Evolutionary conservation across 2,113 vertebrate genomes (phyloP), one percentile per base, ranked within the genome.

Genomic region (Gambusia holbrooki): DNA sequence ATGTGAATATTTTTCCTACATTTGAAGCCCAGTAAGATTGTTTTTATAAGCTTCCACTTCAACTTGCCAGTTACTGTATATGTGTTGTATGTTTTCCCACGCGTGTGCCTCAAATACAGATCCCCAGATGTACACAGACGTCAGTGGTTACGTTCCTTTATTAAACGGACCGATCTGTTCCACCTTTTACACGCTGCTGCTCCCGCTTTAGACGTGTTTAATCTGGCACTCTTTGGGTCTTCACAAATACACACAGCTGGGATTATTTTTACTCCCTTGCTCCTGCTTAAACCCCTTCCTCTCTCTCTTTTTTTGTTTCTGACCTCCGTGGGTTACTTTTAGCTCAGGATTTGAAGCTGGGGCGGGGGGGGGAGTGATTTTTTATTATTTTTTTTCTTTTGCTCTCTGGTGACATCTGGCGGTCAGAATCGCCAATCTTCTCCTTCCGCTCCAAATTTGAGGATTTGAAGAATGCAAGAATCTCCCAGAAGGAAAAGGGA

Each of bases 1-100:
- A 73, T 92, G 91, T 92, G 90, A 76, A 91, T 91, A 89, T 84
- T 67, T 71, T 71, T 33, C 80, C 48, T 73, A 62, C 66, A 45
- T 30, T 76, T 82, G 69, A 75, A 45, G 42, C 13, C 15, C 42
- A 72, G 30, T 79, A 51, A 85, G 68, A 84, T 83, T 83, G 83
- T 66, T 82, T 84, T 64, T 79, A 83, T 62, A 65, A 79, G 78
- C 79, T 74, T 79, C 85, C 84, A 90, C 81, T 88, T 88, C 72
- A 89, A 85, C n/a, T 70, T 82, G 72, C 37, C 62, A 73, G 87
- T 84, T 89, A 79, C 86, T 89, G 81, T 88, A 79, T 71, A 84
- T 90, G 77, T 91, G 83, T 86, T 88, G 61, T 79, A 84, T 86
- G 79, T 80, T 83, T 73, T 83, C 60, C 28, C 33, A 29, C 1